Percentiles rank a stretch among this genome's conserved stretches.
These are phyloP conservation scores for Rhadina sibilatrix DNA, from an alignment of 2,113 vertebrate species.

Conservation along the genomic window DNA sequence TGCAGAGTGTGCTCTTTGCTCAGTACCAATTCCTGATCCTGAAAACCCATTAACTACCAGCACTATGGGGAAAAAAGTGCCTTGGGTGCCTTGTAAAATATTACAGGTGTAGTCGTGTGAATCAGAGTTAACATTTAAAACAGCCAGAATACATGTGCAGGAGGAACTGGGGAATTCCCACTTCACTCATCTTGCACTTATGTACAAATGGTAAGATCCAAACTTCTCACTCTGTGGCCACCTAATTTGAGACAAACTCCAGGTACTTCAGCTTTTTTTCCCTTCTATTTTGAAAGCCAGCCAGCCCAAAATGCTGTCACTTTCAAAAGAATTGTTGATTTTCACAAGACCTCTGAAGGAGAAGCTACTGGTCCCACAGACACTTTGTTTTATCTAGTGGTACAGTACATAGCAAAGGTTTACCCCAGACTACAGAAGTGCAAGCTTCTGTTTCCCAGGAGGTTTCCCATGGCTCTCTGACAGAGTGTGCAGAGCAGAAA, in stretches of 20 bases:
- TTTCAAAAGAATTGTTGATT: background rate
- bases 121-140: conserved; percentile 1
- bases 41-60: background rate
- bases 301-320: background rate
- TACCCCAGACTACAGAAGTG: background rate
- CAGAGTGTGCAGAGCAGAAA: background rate
- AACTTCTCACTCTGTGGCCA: conserved; percentile 14
- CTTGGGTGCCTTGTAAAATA: conserved; percentile 9
- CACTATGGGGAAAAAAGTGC: background rate
- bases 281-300: background rate
- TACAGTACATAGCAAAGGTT: background rate
- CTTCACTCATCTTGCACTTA: background rate
- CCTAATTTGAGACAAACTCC: background rate
- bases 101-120: background rate
- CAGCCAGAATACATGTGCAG: background rate
- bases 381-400: background rate
- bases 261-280: background rate
- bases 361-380: background rate
- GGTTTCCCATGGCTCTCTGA: background rate
- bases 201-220: background rate
- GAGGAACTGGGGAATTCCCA: background rate
- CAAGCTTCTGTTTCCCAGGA: background rate
- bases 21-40: background rate
- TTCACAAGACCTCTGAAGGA: background rate
- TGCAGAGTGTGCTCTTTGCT: background rate